Percentiles rank a stretch among this genome's conserved stretches.
Conservation (phyloP, 2,113 vertebrate species). For the Triplophysa rosa region DNA sequence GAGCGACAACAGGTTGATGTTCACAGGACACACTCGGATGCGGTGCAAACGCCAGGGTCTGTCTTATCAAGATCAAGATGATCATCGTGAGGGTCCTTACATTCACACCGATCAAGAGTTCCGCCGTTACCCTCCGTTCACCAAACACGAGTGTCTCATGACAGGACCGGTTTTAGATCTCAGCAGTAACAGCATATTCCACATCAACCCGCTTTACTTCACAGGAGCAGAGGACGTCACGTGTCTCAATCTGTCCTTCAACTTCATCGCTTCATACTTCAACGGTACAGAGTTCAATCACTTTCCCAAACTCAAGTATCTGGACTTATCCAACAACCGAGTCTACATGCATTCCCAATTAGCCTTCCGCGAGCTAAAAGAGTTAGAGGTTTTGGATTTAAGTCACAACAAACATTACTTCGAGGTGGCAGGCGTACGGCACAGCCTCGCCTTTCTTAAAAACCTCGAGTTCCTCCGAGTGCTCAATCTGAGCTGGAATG, state of each 20-base stretch:
- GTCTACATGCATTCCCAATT: constrained; percentile 49
- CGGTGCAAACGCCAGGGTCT: neutral
- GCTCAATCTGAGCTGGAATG: constrained; percentile 57
- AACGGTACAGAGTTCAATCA: constrained; percentile 56
- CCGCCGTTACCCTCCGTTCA: constrained; percentile 24
- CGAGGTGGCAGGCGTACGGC: constrained; percentile 61
- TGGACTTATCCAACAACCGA: constrained; percentile 52
- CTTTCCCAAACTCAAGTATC: constrained; percentile 58
- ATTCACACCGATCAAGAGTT: constrained; percentile 47
- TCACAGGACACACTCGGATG: neutral
- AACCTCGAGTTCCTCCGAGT: constrained; percentile 52
- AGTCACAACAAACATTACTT: constrained; percentile 70
- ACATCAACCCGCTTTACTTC: constrained; percentile 60
- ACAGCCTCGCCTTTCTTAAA: constrained; percentile 61
- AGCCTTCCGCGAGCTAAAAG: constrained; percentile 51
- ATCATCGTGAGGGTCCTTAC: neutral
- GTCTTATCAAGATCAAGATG: neutral
- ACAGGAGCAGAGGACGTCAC: constrained; percentile 56
- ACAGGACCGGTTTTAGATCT: constrained; percentile 68
- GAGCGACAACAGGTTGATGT: constrained; percentile 66
- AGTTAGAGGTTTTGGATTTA: constrained; percentile 60
- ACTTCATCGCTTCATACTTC: constrained; percentile 51
- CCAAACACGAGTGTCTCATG: constrained; percentile 49
- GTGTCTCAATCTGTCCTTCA: constrained; percentile 71
- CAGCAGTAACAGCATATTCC: constrained; percentile 69